Evolutionary conservation across 2,888 invertebrate species (phyloP), one percentile per base, ranked within the genome.

Genomic region (Luperina nickerlii): DNA sequence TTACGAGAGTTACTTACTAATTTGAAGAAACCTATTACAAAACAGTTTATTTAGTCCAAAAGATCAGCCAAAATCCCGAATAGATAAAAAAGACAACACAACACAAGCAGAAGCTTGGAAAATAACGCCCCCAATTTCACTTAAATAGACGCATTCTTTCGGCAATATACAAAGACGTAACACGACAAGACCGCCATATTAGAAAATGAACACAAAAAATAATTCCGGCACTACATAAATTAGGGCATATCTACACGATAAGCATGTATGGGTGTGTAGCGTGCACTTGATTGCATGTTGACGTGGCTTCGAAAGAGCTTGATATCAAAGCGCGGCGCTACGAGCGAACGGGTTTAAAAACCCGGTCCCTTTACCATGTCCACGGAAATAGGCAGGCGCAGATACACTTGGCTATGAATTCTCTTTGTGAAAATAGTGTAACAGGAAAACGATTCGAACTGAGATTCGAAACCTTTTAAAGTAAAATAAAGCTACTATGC

Each of bases 321-420:
- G 91, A 92, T 93, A 93, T 94, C 95, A 95, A 95, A 95, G 94
- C 91, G 90, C 86, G 88, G 86, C 85, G 86, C 83, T 89, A 90
- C 94, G 92, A 92, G 92, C 91, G 90, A 87, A 67, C 83, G 65
- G 92, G 78, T 93, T 93, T 92, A 88, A 91, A 94, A 92, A 90
- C 87, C 86, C 79, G 86, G 79, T 83, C 87, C 91, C 91, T 94
- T 95, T 94, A 87, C 88, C 90, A 90, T 92, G 91, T 92, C 90
- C 90, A 91, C 88, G 88, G 82, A 87, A 89, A 91, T 79, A 92
- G 89, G 87, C 91, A 89, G 89, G 90, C 91, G 87, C 74, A 84
- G 74, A 79, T 70, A 79, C 77, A 78, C 68, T 83, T 87, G 79
- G 69, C 65, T 73, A 83, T 76, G 71, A 79, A 87, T 76, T 82